Conservation (phyloP, 1,140 invertebrate species). For the Neotoxoptera formosana region DNA sequence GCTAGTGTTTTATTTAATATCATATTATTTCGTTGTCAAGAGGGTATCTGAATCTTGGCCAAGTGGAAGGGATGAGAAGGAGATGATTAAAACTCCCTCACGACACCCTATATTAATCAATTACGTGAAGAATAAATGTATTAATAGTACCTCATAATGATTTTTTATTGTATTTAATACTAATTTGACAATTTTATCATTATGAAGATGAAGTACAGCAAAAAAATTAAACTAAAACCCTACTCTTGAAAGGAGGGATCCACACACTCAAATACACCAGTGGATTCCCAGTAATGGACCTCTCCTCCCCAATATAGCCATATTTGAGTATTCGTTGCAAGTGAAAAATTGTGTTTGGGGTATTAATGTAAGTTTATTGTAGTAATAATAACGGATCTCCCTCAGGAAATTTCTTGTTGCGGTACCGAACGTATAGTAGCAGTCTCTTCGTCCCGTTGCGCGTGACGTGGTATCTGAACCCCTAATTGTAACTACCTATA, state of each 20-base stretch:
- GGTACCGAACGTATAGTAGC: too few species aligned
- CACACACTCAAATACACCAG: neutral
- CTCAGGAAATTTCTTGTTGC: neutral
- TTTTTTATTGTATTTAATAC: neutral
- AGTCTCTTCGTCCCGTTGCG: neutral
- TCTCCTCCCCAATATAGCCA: neutral
- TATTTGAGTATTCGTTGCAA: too few species aligned
- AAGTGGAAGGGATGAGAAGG: too few species aligned
- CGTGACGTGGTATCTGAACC: neutral
- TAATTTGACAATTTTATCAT: neutral
- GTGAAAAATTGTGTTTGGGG: neutral
- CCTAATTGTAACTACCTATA: neutral
- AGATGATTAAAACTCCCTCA: neutral
- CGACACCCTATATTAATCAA: neutral
- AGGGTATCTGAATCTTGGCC: neutral
- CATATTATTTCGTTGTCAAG: neutral
- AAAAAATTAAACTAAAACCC: too few species aligned
- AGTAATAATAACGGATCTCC: neutral
- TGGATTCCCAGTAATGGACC: too few species aligned
- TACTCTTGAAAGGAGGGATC: neutral
- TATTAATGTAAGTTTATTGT: neutral
- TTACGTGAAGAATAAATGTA: neutral
- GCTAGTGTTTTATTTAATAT: too few species aligned
- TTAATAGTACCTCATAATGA: neutral
- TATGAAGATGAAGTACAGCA: neutral